These are phyloP conservation scores for Pionites leucogaster DNA, from an alignment of 2,113 vertebrate genomes.

Conservation along the genomic window DNA sequence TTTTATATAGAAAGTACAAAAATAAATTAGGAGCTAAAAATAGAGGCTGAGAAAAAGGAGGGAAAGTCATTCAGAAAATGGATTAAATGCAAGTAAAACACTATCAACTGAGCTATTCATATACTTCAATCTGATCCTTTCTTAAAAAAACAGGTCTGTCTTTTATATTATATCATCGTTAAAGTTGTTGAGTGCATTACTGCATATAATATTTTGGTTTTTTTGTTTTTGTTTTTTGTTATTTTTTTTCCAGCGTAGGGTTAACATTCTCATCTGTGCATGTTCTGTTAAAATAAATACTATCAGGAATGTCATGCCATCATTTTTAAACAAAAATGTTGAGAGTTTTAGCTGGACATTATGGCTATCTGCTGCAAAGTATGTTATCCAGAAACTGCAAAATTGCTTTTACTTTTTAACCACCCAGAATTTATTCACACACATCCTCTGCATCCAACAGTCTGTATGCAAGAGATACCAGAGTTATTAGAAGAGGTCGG, in stretches of 20 bases:
- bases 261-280: not conserved
- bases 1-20: not conserved
- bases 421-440: not conserved
- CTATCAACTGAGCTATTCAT: not conserved
- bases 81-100: not conserved
- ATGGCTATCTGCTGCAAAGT: not conserved
- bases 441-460: not conserved
- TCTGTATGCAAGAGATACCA: not conserved
- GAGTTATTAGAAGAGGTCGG: not conserved
- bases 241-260: not conserved
- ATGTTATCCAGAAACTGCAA: not conserved
- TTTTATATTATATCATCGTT: not conserved
- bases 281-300: conserved; percentile 10
- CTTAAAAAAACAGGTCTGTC: not conserved
- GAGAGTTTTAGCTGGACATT: not conserved
- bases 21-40: not conserved
- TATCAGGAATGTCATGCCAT: not conserved
- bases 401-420: conserved; percentile 6
- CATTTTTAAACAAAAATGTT: conserved; percentile 17
- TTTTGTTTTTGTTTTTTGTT: not conserved
- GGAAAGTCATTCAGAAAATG: not conserved
- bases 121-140: not conserved
- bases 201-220: not conserved
- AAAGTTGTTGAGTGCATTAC: not conserved
- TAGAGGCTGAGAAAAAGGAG: not conserved